Conservation (phyloP, 2,888 invertebrate genomes). For the Drosophila ustulata region DNA sequence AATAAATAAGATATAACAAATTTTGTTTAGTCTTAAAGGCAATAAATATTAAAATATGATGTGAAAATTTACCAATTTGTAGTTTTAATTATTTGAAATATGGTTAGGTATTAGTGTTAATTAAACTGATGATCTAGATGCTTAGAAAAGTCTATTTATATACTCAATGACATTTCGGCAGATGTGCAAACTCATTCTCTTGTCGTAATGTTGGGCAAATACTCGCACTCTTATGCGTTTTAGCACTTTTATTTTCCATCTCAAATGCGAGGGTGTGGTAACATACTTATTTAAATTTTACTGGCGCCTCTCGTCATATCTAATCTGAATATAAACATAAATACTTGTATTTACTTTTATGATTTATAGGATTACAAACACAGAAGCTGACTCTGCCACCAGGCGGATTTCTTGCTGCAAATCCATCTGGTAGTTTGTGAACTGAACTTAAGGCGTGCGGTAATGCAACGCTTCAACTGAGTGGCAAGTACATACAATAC, state of each 20-base stretch:
- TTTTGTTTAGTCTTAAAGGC: too few relatives aligned
- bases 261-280: slow-evolving; percentile 2
- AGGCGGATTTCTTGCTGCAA: slow-evolving; percentile 2
- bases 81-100: not conserved
- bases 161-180: slow-evolving; percentile 1
- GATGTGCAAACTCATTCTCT: slow-evolving; percentile 22
- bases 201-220: slow-evolving; percentile 28
- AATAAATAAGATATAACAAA: too few relatives aligned
- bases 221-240: not conserved
- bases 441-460: slow-evolving; percentile 26
- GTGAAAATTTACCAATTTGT: not conserved
- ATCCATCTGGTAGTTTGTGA: slow-evolving; percentile 25
- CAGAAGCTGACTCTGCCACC: slow-evolving; percentile 19
- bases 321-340: slow-evolving; percentile 39
- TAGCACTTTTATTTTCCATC: not conserved
- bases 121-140: too few relatives aligned
- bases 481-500: not conserved
- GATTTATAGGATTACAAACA: slow-evolving; percentile 41
- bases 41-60: not conserved
- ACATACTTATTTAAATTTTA: slow-evolving; percentile 1
- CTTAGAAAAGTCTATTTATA: not conserved
- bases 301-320: slow-evolving; percentile 21
- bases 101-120: too few relatives aligned
- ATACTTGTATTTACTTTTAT: slow-evolving; percentile 27
- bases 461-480: slow-evolving; percentile 17